Evolutionary conservation across 2,113 vertebrate species (phyloP).

Genomic region (Pachycephala philippinensis): DNA sequence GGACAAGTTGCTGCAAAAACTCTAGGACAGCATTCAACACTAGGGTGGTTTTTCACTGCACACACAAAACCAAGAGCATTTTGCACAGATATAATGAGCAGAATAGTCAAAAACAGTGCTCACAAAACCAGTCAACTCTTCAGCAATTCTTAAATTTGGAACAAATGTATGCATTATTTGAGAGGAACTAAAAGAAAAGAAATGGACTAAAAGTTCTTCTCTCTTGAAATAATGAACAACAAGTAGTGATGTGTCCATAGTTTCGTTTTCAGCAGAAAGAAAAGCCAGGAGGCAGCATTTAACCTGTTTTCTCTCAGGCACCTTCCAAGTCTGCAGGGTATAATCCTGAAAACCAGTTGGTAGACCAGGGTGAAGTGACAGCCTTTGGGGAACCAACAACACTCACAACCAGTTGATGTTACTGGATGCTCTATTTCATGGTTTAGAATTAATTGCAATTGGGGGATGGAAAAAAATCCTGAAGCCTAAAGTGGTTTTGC

Average conservation of each 20-base stretch:
- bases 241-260: neutral
- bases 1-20: neutral
- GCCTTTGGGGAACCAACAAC: constrained; percentile 3
- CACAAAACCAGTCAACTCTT: neutral
- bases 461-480: constrained; percentile 6
- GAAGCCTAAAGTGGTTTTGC: constrained; percentile 42
- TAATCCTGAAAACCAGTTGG: neutral
- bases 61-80: neutral
- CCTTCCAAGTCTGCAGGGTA: neutral
- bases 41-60: neutral
- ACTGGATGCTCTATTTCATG: constrained; percentile 24
- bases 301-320: neutral
- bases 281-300: neutral
- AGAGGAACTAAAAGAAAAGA: neutral
- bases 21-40: neutral
- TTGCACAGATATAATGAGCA: neutral
- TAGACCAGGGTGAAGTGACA: neutral
- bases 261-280: neutral
- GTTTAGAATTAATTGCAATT: constrained; percentile 49
- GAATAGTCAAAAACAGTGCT: neutral
- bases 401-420: neutral
- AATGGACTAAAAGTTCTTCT: neutral
- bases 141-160: neutral
- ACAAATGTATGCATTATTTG: neutral
- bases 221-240: neutral